Evolutionary conservation across 2,888 invertebrate genomes (phyloP).

Genomic region (Eulithis testata): DNA sequence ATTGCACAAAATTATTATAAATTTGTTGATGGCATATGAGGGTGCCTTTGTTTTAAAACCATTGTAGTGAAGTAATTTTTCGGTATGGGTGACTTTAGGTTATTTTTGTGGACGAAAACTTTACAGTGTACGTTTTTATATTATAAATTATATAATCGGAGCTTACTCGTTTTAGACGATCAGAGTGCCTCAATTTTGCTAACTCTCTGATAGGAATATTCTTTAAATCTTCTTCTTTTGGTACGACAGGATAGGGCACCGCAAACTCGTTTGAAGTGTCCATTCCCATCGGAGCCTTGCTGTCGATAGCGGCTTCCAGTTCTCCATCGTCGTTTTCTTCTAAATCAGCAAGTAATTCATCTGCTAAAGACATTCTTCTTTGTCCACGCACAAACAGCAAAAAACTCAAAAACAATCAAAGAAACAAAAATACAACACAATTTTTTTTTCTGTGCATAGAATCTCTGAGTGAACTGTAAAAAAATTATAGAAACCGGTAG

Average conservation of each 20-base stretch:
- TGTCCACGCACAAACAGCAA: not conserved
- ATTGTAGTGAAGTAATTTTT: too few relatives aligned
- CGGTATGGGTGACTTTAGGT: too few relatives aligned
- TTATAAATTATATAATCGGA: not conserved
- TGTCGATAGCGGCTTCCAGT: constrained; percentile 85
- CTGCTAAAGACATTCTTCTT: constrained; percentile 95
- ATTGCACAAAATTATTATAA: too few relatives aligned
- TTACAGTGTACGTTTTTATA: too few relatives aligned
- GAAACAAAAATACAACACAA: constrained; percentile 1
- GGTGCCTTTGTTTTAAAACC: too few relatives aligned
- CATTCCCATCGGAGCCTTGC: constrained; percentile 66
- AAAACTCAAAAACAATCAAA: not conserved
- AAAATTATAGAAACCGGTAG: constrained; percentile 19
- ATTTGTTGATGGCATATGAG: too few relatives aligned
- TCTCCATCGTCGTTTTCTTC: constrained; percentile 95
- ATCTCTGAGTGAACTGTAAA: not conserved
- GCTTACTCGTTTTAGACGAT: constrained; percentile 86
- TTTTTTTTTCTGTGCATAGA: not conserved
- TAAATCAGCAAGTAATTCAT: constrained; percentile 98
- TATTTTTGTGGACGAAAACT: too few relatives aligned
- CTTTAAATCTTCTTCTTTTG: constrained; percentile 86
- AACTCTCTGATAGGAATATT: constrained; percentile 92
- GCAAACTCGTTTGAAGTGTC: constrained; percentile 68
- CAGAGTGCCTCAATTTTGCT: constrained; percentile 94
- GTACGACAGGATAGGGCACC: constrained; percentile 78